These are phyloP conservation scores for Morpho helenor DNA, from an alignment of 2,888 invertebrate species.

Conservation along the genomic window DNA sequence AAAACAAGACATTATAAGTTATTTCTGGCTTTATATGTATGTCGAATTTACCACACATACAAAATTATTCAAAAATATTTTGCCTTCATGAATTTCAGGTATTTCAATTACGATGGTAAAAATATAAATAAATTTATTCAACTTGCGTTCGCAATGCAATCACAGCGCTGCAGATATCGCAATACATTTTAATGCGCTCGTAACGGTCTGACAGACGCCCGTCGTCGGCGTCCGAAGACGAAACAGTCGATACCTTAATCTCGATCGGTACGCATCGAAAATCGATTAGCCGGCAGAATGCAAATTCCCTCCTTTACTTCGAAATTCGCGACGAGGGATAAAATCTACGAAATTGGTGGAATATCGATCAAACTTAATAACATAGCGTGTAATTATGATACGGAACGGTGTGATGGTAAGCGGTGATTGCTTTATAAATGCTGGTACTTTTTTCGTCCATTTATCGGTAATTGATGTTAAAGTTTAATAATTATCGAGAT, in stretches of 20 bases:
- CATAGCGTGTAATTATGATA: conserved; percentile 21
- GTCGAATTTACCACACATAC: no score
- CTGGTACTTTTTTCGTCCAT: neutral
- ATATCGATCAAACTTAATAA: conserved; percentile 26
- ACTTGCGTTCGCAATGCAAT: no score
- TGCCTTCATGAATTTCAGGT: neutral
- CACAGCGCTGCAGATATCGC: no score
- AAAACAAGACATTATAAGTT: no score
- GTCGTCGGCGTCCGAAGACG: conserved; percentile 11
- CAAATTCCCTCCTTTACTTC: conserved; percentile 26
- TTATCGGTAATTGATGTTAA: conserved; percentile 1
- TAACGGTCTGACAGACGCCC: conserved; percentile 14
- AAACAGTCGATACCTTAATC: conserved; percentile 31
- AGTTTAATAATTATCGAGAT: no score
- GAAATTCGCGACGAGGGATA: conserved; percentile 23
- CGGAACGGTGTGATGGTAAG: conserved; percentile 12
- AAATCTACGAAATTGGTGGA: conserved; percentile 25
- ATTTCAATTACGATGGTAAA: neutral
- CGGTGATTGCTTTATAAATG: conserved; percentile 8
- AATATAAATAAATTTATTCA: no score
- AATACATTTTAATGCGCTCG: neutral
- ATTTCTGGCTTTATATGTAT: no score
- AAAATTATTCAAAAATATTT: no score
- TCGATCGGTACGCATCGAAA: conserved; percentile 31
- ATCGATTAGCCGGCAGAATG: conserved; percentile 34